phyloP scores from a whole-genome alignment of 2,888 invertebrate genomes.

The Cepaea hortensis region DNA sequence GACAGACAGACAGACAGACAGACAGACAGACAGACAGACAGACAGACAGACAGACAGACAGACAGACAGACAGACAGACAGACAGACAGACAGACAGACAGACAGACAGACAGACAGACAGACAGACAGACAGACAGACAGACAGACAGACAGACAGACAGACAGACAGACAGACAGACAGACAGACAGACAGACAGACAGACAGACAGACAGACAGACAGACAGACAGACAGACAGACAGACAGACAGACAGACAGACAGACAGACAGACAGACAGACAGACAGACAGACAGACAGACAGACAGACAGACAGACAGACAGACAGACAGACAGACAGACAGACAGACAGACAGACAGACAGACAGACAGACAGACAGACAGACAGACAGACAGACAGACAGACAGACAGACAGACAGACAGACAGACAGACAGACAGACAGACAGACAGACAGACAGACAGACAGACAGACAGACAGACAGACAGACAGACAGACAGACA shows the following conservation, averaged over 20 bases:
- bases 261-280: neutral
- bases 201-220: neutral
- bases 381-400: neutral
- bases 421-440: slow-evolving; percentile 14
- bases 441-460: slow-evolving; percentile 17
- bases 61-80: neutral
- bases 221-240: no score
- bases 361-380: neutral
- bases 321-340: neutral
- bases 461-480: slow-evolving; percentile 7
- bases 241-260: no score
- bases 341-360: neutral
- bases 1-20: neutral
- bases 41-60: neutral
- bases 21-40: neutral
- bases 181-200: neutral
- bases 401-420: no score
- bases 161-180: neutral
- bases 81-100: neutral
- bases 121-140: neutral
- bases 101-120: neutral
- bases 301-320: neutral
- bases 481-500: slow-evolving; percentile 25
- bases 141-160: neutral
- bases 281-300: neutral